These are phyloP conservation scores for Okapia johnstoni DNA, from an alignment of 2,113 vertebrate genomes.

Conservation along the genomic window DNA sequence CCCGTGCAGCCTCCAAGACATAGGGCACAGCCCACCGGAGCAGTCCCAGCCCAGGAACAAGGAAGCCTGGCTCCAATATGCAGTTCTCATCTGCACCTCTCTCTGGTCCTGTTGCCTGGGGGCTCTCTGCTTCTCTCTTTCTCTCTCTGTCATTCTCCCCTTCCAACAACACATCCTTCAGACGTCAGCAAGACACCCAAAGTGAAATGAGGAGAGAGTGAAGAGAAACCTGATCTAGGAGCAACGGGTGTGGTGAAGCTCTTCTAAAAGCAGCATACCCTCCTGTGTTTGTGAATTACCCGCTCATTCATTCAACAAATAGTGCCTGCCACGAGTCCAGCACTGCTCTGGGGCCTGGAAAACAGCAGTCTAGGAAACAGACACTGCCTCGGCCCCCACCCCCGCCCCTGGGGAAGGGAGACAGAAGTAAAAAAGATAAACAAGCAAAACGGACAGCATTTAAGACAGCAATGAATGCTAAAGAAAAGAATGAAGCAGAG, in stretches of 20 bases:
- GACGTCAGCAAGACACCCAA: neutral
- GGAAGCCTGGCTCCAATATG: accelerated
- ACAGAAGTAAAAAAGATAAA: neutral
- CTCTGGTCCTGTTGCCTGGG: neutral
- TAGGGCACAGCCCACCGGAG: neutral
- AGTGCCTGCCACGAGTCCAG: neutral
- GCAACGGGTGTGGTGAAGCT: neutral
- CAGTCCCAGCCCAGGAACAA: neutral
- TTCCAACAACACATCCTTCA: neutral
- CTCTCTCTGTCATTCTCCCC: neutral
- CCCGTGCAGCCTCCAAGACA: neutral
- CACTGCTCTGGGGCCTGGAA: neutral
- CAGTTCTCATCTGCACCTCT: neutral
- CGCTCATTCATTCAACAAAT: neutral
- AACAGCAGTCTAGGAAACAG: neutral
- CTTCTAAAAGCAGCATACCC: neutral
- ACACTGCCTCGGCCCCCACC: neutral
- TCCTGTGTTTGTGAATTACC: neutral
- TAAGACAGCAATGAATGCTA: neutral
- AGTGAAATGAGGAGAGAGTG: neutral
- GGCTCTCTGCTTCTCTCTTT: neutral
- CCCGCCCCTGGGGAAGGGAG: neutral
- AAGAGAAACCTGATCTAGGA: neutral
- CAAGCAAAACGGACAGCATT: neutral
- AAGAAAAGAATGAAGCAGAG: neutral